Evolutionary conservation across 1,140 invertebrate genomes (phyloP), one percentile per base, ranked within the genome.

Genomic region (Cecropterus lyciades): DNA sequence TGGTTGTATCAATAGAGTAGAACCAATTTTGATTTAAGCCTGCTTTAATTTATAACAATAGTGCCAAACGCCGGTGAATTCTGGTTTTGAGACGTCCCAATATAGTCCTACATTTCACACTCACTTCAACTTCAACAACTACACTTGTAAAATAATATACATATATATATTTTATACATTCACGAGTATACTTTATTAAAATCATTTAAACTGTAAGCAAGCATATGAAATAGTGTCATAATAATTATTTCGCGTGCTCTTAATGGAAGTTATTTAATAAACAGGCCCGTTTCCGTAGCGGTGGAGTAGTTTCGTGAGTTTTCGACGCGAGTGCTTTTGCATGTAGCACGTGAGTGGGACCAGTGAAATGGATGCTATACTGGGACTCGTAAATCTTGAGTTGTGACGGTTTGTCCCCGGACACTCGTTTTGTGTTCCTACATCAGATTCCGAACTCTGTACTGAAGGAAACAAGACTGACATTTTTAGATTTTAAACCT

Each of bases 321-420:
- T 83, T 84, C 75, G 70, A 69, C 71, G 72, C 77, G 82, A 87
- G 84, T 87, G 82, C 82, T 87, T 87, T 87, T 83, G 79, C 80
- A 82, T 87, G 84, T 87, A 78, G 78, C 84, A 77, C 73, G 79
- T 75, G 76, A 85, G 83, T 80, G 77, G 77, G 73, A 80, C 81
- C 74, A 82, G 81, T 80, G 79, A 79, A 84, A 87, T 85, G 77
- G 79, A 85, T 82, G 82, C 77, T 70, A 66, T 65, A 63, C 67
- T 27, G 73, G 73, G 65, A 75, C 64, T 79, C 81, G 79, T 86
- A 86, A 84, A 84, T 84, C 80, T 82, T 78, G 65, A 79, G 81
- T 79, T 77, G 73, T 67, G 82, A 77, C 59, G 62, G 67, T 20
- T 40, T 69, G 67, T 79, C 79, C 77, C 82, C 75, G 79, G 79